Percentiles rank a stretch among this genome's conserved stretches.
Conservation (phyloP, 1,140 invertebrate genomes). For the Papilio aristodemus region DNA sequence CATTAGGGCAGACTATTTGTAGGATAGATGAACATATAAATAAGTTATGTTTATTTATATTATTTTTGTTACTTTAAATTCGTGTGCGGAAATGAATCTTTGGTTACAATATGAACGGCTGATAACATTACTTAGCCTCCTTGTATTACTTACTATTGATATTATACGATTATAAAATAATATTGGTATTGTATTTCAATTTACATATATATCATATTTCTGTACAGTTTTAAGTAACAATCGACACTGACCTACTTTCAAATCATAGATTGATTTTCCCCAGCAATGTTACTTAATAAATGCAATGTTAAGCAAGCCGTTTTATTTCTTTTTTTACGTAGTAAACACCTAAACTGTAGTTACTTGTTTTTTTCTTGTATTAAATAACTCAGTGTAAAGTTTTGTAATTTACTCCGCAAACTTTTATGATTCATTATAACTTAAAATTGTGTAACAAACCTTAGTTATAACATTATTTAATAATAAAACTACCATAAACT, state of each 20-base stretch:
- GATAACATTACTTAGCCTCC: neutral
- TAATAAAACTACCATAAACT: no score
- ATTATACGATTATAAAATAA: neutral
- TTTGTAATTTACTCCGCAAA: neutral
- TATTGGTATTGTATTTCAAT: constrained; percentile 4
- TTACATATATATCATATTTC: constrained; percentile 32
- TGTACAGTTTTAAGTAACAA: constrained; percentile 37
- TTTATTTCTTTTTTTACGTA: neutral
- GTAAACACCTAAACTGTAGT: neutral
- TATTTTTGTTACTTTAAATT: neutral
- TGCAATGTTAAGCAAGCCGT: constrained; percentile 33
- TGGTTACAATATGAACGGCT: neutral
- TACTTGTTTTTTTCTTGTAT: neutral
- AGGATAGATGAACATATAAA: neutral
- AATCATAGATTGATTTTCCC: constrained; percentile 42
- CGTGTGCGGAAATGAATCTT: neutral
- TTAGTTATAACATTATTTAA: no score
- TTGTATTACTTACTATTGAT: neutral
- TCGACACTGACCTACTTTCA: constrained; percentile 65
- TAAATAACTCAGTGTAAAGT: neutral
- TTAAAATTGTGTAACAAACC: no score
- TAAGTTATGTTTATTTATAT: no score
- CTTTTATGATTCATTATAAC: no score
- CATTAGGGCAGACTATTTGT: neutral
- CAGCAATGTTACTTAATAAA: constrained; percentile 38